Conservation (phyloP, 2,113 vertebrate species). For the Grammomys surdaster region DNA sequence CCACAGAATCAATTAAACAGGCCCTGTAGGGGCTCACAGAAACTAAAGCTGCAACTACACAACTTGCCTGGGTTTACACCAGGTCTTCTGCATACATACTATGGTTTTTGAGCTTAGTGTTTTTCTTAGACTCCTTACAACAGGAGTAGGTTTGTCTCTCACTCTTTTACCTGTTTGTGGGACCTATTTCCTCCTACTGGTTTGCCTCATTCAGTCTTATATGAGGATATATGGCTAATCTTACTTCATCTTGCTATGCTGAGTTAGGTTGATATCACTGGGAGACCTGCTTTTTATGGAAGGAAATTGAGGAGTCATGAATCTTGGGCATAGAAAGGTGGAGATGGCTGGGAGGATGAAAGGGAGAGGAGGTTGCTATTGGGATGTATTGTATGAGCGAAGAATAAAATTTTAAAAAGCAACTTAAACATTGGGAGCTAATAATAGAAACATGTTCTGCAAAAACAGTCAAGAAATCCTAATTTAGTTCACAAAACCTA, state of each 20-base stretch:
- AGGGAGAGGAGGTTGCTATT: neutral
- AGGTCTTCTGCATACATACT: neutral
- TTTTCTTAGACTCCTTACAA: neutral
- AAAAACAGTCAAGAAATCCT: neutral
- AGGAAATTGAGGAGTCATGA: neutral
- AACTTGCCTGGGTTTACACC: neutral
- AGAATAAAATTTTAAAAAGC: neutral
- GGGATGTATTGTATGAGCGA: neutral
- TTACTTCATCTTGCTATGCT: neutral
- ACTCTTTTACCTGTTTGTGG: neutral
- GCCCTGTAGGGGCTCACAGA: neutral
- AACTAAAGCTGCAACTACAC: neutral
- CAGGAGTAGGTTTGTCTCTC: neutral
- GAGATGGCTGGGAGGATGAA: neutral
- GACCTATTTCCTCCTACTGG: neutral
- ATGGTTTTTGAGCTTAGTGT: neutral
- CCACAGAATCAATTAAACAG: neutral
- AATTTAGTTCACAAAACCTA: neutral
- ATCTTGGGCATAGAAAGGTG: neutral
- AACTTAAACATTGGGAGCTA: neutral
- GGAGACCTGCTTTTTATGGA: neutral
- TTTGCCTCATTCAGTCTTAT: neutral
- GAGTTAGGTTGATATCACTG: neutral
- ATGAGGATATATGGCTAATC: neutral
- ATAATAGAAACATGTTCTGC: neutral